Evolutionary conservation across 2,797 vertebrate species (phyloP), one percentile per base, ranked within the genome.

Genomic region (Amblyopsis hoosieri): DNA sequence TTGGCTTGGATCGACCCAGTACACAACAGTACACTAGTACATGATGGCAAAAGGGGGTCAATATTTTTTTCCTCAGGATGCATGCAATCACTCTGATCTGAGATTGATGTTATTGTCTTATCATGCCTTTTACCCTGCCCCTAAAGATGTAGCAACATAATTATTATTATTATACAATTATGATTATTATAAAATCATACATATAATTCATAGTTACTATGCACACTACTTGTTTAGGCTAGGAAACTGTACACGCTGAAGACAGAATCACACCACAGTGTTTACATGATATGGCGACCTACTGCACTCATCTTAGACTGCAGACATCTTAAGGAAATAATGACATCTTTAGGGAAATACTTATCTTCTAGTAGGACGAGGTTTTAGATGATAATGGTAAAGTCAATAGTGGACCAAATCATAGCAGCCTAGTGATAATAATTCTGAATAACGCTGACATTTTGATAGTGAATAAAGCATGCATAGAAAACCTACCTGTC

Each of bases 401-500:
- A 55, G 1, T 14, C 53, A 15, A 60, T 50, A 12, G 19, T 46
- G 19, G 60, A 66, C 2, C 12, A 33, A 13, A 57, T 6, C 3
- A 37, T 37, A 37, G 8, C 19, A 23, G 19, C 19, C 19, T 23
- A 23, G 3, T 23, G 19, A 37, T 37, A 8, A 37, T 37, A 37
- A 37, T 8, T 37, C 33, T 37, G 33, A 37, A 5, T 6, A 37
- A 37, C 33, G 33, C 33, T 7, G 33, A 37, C 8, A 6, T 37
- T 8, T 6, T 37, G 33, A 7, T 37, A 6, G 33, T 37, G 33
- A 37, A 37, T 37, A 37, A 37, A 37, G 33, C 33, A 7, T 8
- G 13, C 10, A 8, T 54, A 12, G 45, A 55, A 23, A 17, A 80
- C 96, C 86, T 95, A 99, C 97, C 97, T 94, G 97, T 94, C 81